These are phyloP conservation scores for Podarcis siculus DNA, from an alignment of 2,797 vertebrate species.

Conservation along the genomic window DNA sequence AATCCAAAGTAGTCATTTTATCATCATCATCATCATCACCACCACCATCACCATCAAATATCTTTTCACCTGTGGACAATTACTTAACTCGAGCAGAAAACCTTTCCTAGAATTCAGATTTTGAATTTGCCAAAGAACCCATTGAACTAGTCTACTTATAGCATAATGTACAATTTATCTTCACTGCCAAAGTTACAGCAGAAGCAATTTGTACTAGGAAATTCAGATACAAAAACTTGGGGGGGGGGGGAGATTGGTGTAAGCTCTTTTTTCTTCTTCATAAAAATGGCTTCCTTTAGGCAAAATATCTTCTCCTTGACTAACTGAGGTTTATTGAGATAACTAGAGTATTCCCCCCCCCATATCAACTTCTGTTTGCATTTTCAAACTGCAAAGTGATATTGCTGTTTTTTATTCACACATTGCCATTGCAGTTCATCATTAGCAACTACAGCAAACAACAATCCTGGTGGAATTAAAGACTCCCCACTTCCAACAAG, in stretches of 20 bases:
- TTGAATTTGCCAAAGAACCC: background rate
- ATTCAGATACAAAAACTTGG: background rate
- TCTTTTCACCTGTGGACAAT: background rate
- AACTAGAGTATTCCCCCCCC: background rate
- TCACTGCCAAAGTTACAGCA: background rate
- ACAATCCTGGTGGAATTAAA: background rate
- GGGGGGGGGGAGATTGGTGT: background rate
- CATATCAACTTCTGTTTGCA: background rate
- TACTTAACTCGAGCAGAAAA: background rate
- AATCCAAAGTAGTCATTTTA: background rate
- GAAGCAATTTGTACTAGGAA: background rate
- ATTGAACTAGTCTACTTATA: background rate
- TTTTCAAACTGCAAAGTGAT: background rate
- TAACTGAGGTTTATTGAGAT: conserved; percentile 10
- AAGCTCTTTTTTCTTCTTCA: background rate
- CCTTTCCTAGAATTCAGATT: background rate
- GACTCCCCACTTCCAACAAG: no score
- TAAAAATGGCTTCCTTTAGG: background rate
- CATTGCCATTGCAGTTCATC: conserved; percentile 1
- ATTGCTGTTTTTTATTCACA: background rate
- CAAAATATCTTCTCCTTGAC: background rate
- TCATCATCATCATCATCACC: background rate
- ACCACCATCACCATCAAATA: background rate
- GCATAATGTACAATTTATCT: background rate
- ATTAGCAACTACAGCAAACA: background rate